Evolutionary conservation across 1,140 invertebrate species (phyloP).

Genomic region (Brachionus asplanchnoidis): DNA sequence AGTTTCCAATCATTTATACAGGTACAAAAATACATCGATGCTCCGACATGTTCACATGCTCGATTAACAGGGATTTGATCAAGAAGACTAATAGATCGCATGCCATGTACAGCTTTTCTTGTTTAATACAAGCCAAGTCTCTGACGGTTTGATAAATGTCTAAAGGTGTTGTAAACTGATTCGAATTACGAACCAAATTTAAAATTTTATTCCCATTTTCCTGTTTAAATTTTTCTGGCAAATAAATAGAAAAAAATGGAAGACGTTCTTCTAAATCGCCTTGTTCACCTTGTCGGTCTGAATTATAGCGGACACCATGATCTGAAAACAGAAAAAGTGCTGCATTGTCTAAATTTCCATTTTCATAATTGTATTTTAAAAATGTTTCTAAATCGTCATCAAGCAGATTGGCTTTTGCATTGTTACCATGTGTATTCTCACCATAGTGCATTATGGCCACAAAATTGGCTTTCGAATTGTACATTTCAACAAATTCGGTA

Average conservation of each 20-base stretch:
- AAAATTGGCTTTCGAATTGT: conserved; percentile 70
- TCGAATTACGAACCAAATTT: conserved; percentile 59
- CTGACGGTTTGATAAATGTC: not conserved
- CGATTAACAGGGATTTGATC: conserved; percentile 62
- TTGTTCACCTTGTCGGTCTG: conserved; percentile 70
- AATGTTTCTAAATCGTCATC: conserved; percentile 70
- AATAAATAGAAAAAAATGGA: conserved; percentile 73
- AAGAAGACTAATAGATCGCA: conserved; percentile 61
- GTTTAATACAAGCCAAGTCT: not conserved
- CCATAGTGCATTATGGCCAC: conserved; percentile 75
- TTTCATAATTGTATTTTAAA: conserved; percentile 57
- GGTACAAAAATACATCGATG: conserved; percentile 88
- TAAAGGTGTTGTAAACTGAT: not conserved
- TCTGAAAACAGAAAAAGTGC: conserved; percentile 78
- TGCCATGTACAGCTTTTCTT: not conserved
- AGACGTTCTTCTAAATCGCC: conserved; percentile 78
- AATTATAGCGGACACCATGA: conserved; percentile 73
- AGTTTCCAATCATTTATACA: conserved; percentile 71
- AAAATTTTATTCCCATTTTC: conserved; percentile 62
- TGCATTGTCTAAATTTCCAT: conserved; percentile 68
- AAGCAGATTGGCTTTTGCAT: conserved; percentile 68
- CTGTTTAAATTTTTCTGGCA: conserved; percentile 66
- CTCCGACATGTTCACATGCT: conserved; percentile 75
- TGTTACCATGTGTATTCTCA: conserved; percentile 76
- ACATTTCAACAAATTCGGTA: conserved; percentile 62